Evolutionary conservation across 2,888 invertebrate species (phyloP).

Genomic region (Maniola hyperantus): DNA sequence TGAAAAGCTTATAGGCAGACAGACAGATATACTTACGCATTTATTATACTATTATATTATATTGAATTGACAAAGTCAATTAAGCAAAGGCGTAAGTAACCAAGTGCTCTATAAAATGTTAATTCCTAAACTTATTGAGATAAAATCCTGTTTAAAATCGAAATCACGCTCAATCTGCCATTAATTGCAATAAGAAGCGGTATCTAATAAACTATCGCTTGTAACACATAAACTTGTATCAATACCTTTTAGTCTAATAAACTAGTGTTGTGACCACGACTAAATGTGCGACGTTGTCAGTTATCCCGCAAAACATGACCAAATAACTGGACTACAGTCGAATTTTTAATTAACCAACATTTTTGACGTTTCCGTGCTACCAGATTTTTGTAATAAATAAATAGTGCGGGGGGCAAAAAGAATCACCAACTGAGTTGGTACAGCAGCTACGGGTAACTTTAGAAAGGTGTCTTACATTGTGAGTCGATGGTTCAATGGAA

Average conservation of each 20-base stretch:
- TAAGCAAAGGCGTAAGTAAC: background rate
- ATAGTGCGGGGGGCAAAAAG: too few species aligned
- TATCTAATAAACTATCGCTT: conserved; percentile 35
- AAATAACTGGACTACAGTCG: background rate
- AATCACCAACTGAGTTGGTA: too few species aligned
- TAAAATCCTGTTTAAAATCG: conserved; percentile 31
- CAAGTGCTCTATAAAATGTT: conserved; percentile 1
- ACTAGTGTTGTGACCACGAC: conserved; percentile 31
- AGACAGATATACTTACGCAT: too few species aligned
- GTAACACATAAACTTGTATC: conserved; percentile 32
- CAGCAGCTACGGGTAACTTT: too few species aligned
- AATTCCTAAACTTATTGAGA: conserved; percentile 34
- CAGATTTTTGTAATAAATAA: too few species aligned
- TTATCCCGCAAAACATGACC: background rate
- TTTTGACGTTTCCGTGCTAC: too few species aligned
- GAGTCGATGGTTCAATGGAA: too few species aligned
- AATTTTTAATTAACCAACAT: too few species aligned
- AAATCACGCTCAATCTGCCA: conserved; percentile 34
- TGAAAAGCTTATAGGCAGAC: too few species aligned
- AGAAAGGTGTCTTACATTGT: too few species aligned
- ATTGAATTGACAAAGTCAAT: background rate
- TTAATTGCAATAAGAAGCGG: conserved; percentile 35
- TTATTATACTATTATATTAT: too few species aligned
- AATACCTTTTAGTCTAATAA: conserved; percentile 28
- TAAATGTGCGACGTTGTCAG: background rate